Conservation (phyloP, 2,113 vertebrate species). For the Heterochromis multidens region DNA sequence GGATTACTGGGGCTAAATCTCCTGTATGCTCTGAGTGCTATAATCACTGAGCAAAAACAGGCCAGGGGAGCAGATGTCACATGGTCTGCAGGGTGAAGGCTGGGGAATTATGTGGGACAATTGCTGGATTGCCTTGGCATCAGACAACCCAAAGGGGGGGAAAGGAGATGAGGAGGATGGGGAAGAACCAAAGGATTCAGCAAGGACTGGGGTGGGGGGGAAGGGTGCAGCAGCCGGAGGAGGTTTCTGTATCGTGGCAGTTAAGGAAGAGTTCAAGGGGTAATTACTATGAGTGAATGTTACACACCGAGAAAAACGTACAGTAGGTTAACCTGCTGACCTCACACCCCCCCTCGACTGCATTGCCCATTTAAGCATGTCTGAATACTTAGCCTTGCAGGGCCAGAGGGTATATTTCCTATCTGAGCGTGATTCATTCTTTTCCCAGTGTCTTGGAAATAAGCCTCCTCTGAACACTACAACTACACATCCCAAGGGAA, state of each 20-base stretch:
- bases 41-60: slow-evolving; percentile 73
- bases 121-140: slow-evolving; percentile 62
- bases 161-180: background rate
- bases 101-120: slow-evolving; percentile 74
- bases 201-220: background rate
- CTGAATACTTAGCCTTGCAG: background rate
- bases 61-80: slow-evolving; percentile 76
- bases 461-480: slow-evolving; percentile 6
- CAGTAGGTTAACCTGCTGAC: slow-evolving; percentile 28
- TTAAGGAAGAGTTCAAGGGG: slow-evolving; percentile 23
- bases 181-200: slow-evolving; percentile 10
- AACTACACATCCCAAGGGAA: slow-evolving; percentile 26
- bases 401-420: background rate
- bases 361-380: slow-evolving; percentile 16
- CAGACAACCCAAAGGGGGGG: slow-evolving; percentile 24
- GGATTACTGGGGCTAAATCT: slow-evolving; percentile 80
- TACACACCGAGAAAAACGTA: slow-evolving; percentile 4
- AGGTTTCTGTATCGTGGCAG: slow-evolving; percentile 11
- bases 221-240: background rate
- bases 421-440: background rate
- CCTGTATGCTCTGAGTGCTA: slow-evolving; percentile 73
- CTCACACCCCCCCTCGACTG: background rate
- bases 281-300: slow-evolving; percentile 32
- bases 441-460: slow-evolving; percentile 22
- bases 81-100: slow-evolving; percentile 70